Evolutionary conservation across 2,797 vertebrate species (phyloP), one percentile per base, ranked within the genome.

Genomic region (Sibirionetta formosa): DNA sequence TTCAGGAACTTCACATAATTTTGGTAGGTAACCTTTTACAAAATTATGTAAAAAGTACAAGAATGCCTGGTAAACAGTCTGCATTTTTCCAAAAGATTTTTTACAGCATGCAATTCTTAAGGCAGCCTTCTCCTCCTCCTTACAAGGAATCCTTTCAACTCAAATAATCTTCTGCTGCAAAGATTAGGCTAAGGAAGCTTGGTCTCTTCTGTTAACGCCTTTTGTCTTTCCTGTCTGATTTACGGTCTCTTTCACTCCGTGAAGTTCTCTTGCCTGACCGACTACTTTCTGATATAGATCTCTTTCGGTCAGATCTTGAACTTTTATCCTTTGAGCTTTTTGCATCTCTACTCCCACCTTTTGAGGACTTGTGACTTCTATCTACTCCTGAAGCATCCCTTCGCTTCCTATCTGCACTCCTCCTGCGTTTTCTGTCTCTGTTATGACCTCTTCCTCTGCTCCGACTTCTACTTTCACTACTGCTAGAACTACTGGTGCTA

Each of bases 191-290:
- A 98, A 96, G 97, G 93, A 97, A 98, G 98, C 97, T 97, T 97
- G 97, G 97, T 93, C 98, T 98, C 98, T 98, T 98, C 98, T 97
- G 93, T 98, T 96, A 99, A 98, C 99, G 99, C 97, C 99, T 99
- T 97, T 99, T 99, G 97, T 99, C 99, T 98, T 99, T 99, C 97
- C 99, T 99, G 98, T 99, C 99, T 98, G 99, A 99, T 98, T 99
- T 99, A 97, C 99, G 99, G 95, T 99, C 99, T 98, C 99, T 99
- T 97, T 99, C 99, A 89, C 98, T 98, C 82, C 99, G 98, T 70
- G 99, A 99, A 20, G 99, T 98, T 97, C 99, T 99, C 97, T 99
- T 98, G 95, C 98, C 98, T 96, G 98, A 98, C 88, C 98, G 98
- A 98, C 98, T 98, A 98, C 98, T 98, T 95, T 99, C 99, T 78